Base-by-base conservation (phyloP, 92 coral and sea anemone species). In the Actinernus sp. region DNA sequence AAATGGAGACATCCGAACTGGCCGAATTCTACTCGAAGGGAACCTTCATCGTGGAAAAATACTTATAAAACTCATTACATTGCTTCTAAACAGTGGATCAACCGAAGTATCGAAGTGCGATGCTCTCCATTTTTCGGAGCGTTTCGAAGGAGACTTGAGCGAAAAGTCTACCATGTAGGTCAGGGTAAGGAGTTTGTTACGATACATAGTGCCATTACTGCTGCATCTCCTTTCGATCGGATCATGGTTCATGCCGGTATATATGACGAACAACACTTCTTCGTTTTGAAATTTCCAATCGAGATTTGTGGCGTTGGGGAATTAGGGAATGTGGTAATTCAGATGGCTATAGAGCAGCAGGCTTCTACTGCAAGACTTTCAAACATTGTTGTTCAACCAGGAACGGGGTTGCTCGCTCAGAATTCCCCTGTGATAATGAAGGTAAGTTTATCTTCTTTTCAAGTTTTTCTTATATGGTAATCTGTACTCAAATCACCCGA, bases 1-100 rank as follows among this genome's bases (percentile, higher is more conserved):
- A 84, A 84, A 39, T 94, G 98, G 98, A 83, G 85, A 55, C 97
- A 94, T 78, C 98, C 98, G 12, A 90, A 90, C 71, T 94, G 98
- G 98, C 98, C 98, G 26, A 91, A 82, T 55, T 73, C 57, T 61
- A 78, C 97, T 2, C 74, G 74, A 36, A 80, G 84, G 34, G 98
- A 94, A 23, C 98, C 98, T 8, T 68, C 82, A 3, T 94, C 98
- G 17, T 94, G 98, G 98, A 92, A 94, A 58, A 85, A 72, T 23
- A 92, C 88, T 11, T 94, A 94, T 58, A 94, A 94, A 30, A 72
- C 61, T 3, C 94, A 88, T 37, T 79, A 86, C 61, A 51, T 94
- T 40, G 94, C 98, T 41, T 89, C 97, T 19, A 88, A 79, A 40
- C 92, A 94, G 63, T 94, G 98, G 98, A 73, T 94, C 13, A 79